phyloP scores from a whole-genome alignment of 2,113 vertebrate species.

The Tenrec ecaudatus region DNA sequence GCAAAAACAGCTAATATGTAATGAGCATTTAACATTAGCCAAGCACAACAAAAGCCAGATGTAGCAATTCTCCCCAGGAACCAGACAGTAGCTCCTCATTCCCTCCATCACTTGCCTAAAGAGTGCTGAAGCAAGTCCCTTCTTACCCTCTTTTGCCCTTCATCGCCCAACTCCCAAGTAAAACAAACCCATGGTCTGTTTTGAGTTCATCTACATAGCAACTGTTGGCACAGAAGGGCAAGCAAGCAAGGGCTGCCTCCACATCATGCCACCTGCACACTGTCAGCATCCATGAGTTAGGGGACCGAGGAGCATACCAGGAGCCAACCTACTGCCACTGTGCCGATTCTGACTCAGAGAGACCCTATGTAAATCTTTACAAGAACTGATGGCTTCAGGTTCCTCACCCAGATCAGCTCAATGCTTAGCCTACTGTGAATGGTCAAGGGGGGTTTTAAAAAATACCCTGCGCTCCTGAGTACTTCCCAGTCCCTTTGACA shows the following conservation, averaged over 20 bases:
- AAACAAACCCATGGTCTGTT: background rate
- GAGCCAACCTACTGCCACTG: no score
- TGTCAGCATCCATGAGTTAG: no score
- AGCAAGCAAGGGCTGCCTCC: background rate
- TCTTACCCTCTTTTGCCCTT: background rate
- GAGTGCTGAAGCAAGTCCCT: background rate
- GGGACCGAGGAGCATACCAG: no score
- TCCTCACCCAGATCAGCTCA: no score
- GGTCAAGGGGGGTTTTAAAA: constrained; percentile 11
- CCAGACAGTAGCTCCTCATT: background rate
- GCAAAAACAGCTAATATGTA: background rate
- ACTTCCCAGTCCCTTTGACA: background rate
- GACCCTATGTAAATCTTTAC: no score
- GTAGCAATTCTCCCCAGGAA: background rate
- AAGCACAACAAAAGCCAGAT: background rate
- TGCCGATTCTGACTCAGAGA: no score
- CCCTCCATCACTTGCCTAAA: constrained; percentile 4
- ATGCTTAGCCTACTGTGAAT: no score
- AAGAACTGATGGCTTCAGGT: no score
- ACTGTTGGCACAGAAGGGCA: background rate
- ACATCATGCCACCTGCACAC: no score
- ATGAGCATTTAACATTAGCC: background rate
- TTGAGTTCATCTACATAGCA: background rate
- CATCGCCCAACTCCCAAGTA: constrained; percentile 1
- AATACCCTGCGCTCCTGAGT: background rate